Conservation (phyloP, 1,140 invertebrate genomes). For the Lasioglossum baleicum region DNA sequence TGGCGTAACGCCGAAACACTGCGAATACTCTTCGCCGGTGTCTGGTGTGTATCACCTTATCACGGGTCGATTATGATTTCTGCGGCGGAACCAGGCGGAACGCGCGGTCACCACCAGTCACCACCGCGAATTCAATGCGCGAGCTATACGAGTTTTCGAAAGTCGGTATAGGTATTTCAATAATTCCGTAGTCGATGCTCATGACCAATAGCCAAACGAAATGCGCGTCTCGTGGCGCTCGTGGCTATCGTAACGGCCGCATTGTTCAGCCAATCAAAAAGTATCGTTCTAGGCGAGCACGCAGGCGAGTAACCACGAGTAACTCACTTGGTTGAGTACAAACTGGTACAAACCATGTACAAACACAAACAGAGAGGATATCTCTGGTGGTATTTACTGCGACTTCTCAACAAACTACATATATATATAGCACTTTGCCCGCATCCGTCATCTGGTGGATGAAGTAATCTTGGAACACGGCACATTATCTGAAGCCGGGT, state of each 20-base stretch:
- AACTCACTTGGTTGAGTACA: too few relatives aligned
- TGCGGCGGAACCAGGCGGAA: not conserved
- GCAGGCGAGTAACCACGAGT: too few relatives aligned
- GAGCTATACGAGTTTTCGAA: not conserved
- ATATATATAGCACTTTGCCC: too few relatives aligned
- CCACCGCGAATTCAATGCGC: not conserved
- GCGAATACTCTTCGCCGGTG: not conserved
- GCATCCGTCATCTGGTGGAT: too few relatives aligned
- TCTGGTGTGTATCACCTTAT: not conserved
- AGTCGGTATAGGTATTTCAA: not conserved
- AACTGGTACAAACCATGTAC: too few relatives aligned
- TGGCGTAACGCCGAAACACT: not conserved
- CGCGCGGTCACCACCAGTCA: not conserved
- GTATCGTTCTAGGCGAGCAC: not conserved
- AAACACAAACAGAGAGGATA: too few relatives aligned
- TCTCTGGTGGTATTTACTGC: too few relatives aligned
- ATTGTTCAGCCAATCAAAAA: conserved; percentile 14
- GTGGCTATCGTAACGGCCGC: not conserved
- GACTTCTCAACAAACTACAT: too few relatives aligned
- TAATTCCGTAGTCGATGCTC: not conserved
- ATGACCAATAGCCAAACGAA: conserved; percentile 20
- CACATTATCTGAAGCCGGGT: too few relatives aligned
- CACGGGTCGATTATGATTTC: too few relatives aligned
- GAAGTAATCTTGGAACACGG: too few relatives aligned
- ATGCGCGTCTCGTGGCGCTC: not conserved